These are phyloP conservation scores for Odontamblyopus lacepedii DNA, from an alignment of 2,797 vertebrate species.

Conservation along the genomic window DNA sequence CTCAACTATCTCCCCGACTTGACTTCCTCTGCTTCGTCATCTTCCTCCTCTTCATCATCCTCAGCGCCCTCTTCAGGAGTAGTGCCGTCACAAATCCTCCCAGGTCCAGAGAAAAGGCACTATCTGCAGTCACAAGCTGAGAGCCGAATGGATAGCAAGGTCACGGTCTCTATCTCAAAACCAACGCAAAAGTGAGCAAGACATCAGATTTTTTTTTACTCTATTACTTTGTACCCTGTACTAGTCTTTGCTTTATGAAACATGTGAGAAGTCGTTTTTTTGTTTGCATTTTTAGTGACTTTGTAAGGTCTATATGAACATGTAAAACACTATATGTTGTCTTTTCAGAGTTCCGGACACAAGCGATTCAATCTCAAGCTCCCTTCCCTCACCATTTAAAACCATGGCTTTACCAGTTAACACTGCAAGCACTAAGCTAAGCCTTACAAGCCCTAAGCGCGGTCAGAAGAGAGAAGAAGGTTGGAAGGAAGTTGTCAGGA, in stretches of 20 bases:
- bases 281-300: background rate
- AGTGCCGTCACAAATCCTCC: slow-evolving; percentile 54
- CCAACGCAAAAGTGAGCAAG: slow-evolving; percentile 84
- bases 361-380: slow-evolving; percentile 82
- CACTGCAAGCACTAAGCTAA: slow-evolving; percentile 93
- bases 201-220: background rate
- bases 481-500: slow-evolving; percentile 98
- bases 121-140: slow-evolving; percentile 78
- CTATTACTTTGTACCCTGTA: too few relatives aligned
- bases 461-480: slow-evolving; percentile 98
- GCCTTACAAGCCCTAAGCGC: slow-evolving; percentile 96
- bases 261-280: too few relatives aligned
- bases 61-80: slow-evolving; percentile 70
- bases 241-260: too few relatives aligned
- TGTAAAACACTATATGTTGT: background rate
- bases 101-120: slow-evolving; percentile 83
- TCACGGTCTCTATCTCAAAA: slow-evolving; percentile 89
- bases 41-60: slow-evolving; percentile 77
- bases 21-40: slow-evolving; percentile 77
- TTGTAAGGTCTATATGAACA: too few relatives aligned
- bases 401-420: slow-evolving; percentile 88
- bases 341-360: slow-evolving; percentile 72
- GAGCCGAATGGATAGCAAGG: slow-evolving; percentile 84
- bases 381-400: slow-evolving; percentile 87
- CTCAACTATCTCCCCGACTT: slow-evolving; percentile 87